phyloP scores from a whole-genome alignment of 1,140 invertebrate genomes.

The Carcinoscorpius rotundicauda region DNA sequence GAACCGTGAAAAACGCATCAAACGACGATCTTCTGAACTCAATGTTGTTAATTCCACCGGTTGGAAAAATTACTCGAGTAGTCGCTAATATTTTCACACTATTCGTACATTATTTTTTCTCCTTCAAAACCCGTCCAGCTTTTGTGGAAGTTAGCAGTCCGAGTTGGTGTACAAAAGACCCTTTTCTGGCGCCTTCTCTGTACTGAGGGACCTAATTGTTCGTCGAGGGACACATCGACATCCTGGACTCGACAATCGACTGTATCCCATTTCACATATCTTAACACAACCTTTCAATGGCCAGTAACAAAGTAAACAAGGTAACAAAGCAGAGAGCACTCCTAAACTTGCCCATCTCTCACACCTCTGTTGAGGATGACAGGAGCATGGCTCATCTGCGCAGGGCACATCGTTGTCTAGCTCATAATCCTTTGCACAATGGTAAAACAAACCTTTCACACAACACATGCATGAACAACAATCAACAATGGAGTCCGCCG shows the following conservation, averaged over 20 bases:
- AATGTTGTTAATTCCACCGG: too few species aligned
- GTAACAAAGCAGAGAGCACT: slow-evolving; percentile 61
- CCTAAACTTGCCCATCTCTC: slow-evolving; percentile 73
- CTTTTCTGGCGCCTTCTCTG: slow-evolving; percentile 39
- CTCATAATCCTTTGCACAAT: slow-evolving; percentile 61
- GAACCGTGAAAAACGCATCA: too few species aligned
- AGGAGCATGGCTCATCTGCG: slow-evolving; percentile 76
- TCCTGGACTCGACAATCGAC: slow-evolving; percentile 55
- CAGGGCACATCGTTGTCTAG: slow-evolving; percentile 54
- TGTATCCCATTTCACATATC: slow-evolving; percentile 65
- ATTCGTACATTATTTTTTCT: too few species aligned
- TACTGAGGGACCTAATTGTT: slow-evolving; percentile 12
- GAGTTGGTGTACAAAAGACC: slow-evolving; percentile 40
- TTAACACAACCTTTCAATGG: slow-evolving; percentile 67
- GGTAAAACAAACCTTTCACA: slow-evolving; percentile 83
- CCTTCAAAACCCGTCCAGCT: too few species aligned
- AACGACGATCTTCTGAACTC: too few species aligned
- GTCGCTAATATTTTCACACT: too few species aligned
- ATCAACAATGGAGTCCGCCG: slow-evolving; percentile 70
- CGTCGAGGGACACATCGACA: slow-evolving; percentile 39
- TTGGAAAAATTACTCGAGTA: too few species aligned
- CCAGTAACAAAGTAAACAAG: slow-evolving; percentile 84
- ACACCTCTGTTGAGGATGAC: slow-evolving; percentile 50
- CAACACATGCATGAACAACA: slow-evolving; percentile 84
- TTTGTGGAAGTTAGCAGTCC: slow-evolving; percentile 23